Percentiles rank a stretch among this genome's conserved stretches.
Evolutionary conservation across 2,113 vertebrate genomes (phyloP).

Genomic region (Micronycteris hirsuta): DNA sequence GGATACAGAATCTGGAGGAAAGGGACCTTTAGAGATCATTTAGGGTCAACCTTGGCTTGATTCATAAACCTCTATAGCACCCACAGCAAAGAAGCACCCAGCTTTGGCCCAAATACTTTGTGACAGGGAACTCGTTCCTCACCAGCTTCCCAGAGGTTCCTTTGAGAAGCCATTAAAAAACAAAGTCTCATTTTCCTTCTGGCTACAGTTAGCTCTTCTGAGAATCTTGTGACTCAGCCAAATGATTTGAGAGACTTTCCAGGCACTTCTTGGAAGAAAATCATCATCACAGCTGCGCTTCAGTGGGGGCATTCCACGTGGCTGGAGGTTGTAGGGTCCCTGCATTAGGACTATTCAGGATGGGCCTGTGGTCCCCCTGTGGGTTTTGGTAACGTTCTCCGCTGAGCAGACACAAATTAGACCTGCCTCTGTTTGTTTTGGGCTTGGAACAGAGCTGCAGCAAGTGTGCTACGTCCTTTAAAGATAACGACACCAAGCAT

Average conservation of each 20-base stretch:
- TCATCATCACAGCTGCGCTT: background rate
- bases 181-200: background rate
- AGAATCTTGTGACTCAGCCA: background rate
- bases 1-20: background rate
- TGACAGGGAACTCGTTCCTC: background rate
- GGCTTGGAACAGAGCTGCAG: constrained; percentile 87
- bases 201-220: background rate
- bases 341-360: background rate
- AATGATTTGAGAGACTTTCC: background rate
- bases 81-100: background rate
- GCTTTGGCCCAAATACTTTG: background rate
- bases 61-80: background rate
- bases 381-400: background rate
- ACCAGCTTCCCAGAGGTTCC: background rate
- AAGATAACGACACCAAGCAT: constrained; percentile 95
- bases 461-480: constrained; percentile 90
- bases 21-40: background rate
- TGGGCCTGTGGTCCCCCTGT: background rate
- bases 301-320: background rate
- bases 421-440: constrained; percentile 63
- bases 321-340: background rate
- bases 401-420: background rate
- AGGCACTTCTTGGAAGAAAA: background rate
- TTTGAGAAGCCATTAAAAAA: background rate
- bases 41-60: background rate